phyloP scores from a whole-genome alignment of 2,797 vertebrate species.

The Eleutherodactylus coqui region DNA sequence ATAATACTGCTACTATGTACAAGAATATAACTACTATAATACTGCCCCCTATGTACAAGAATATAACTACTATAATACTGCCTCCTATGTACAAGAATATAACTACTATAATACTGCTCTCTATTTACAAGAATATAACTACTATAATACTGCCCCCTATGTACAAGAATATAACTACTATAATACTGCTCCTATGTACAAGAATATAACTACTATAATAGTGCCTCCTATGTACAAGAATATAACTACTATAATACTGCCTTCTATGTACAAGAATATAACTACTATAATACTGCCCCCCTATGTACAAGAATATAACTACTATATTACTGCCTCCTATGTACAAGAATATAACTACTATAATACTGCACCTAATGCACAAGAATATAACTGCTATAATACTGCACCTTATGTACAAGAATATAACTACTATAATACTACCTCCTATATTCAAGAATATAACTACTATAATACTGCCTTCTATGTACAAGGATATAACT shows the following conservation, averaged over 20 bases:
- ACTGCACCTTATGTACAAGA: too few relatives aligned
- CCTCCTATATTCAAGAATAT: too few relatives aligned
- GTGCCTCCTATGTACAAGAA: slow-evolving; percentile 2
- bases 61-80: not conserved
- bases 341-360: not conserved
- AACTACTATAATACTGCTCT: slow-evolving; percentile 16
- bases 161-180: too few relatives aligned
- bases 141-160: too few relatives aligned
- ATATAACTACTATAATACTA: too few relatives aligned
- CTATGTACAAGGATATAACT: too few relatives aligned
- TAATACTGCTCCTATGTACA: slow-evolving; percentile 6
- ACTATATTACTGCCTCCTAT: not conserved
- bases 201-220: slow-evolving; percentile 15
- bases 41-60: not conserved
- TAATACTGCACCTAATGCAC: too few relatives aligned
- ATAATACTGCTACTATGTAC: too few relatives aligned
- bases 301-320: slow-evolving; percentile 9
- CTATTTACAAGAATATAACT: too few relatives aligned
- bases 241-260: slow-evolving; percentile 20
- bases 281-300: slow-evolving; percentile 12
- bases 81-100: slow-evolving; percentile 3
- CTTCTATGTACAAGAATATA: not conserved
- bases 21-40: too few relatives aligned
- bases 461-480: too few relatives aligned
- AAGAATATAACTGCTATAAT: too few relatives aligned